Evolutionary conservation across 2,113 vertebrate species (phyloP).

Genomic region (Ptilorrhoa leucosticta): DNA sequence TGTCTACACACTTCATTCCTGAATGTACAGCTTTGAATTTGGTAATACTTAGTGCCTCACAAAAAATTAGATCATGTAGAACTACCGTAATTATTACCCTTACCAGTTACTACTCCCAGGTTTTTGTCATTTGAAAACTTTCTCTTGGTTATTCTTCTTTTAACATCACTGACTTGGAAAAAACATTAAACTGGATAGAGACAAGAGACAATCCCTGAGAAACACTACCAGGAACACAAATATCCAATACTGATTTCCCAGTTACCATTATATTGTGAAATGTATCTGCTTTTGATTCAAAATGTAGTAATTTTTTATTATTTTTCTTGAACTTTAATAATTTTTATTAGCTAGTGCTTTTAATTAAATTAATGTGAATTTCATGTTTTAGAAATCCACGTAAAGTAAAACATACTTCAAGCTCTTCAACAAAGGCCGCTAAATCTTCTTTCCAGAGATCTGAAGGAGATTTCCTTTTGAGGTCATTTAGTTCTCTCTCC

Average conservation of each 20-base stretch:
- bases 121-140: neutral
- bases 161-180: neutral
- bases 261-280: neutral
- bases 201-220: neutral
- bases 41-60: neutral
- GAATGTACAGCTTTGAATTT: neutral
- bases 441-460: conserved; percentile 98
- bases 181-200: neutral
- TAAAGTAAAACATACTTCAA: conserved; percentile 84
- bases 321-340: neutral
- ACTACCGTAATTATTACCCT: neutral
- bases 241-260: neutral
- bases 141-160: neutral
- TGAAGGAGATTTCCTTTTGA: conserved; percentile 85
- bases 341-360: neutral
- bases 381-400: neutral
- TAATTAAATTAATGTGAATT: neutral
- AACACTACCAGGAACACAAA: neutral
- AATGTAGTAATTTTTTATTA: neutral
- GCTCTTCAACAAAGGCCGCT: conserved; percentile 91
- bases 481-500: conserved; percentile 85
- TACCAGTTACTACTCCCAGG: neutral
- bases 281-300: neutral
- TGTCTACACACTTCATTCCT: neutral
- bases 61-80: neutral